Conservation (phyloP, 1,140 invertebrate species). For the Drosophila ohnishii region DNA sequence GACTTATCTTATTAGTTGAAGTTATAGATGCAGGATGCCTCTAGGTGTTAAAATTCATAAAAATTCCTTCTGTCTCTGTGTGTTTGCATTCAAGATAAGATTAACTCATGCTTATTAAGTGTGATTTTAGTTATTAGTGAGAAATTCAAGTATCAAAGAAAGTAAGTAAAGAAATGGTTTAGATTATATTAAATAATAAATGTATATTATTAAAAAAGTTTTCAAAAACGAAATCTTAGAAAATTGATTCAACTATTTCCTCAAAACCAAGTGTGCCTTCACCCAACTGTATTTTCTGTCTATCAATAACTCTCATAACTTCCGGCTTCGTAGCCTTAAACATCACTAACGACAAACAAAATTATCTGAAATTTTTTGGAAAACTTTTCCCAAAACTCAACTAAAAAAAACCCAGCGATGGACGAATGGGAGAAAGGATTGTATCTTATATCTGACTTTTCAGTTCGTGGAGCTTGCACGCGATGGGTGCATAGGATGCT, state of each 20-base stretch:
- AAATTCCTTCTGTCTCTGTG: background rate
- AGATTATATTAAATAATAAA: too few species aligned
- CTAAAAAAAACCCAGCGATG: background rate
- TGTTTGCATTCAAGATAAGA: background rate
- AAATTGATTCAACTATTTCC: background rate
- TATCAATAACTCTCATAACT: background rate
- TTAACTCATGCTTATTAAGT: background rate
- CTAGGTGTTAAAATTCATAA: too few species aligned
- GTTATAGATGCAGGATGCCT: background rate
- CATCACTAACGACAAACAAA: background rate
- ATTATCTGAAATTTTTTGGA: background rate
- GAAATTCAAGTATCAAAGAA: too few species aligned
- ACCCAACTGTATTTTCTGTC: too few species aligned
- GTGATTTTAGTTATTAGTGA: background rate
- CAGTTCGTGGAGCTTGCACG: background rate
- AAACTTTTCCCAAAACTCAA: background rate
- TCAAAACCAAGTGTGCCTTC: background rate
- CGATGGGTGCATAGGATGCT: background rate
- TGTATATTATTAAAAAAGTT: too few species aligned
- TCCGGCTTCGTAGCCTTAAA: background rate
- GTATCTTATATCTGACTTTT: too few species aligned
- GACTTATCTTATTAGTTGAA: constrained; percentile 3
- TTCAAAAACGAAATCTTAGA: too few species aligned
- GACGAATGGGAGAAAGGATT: too few species aligned
- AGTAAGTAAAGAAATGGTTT: too few species aligned